Evolutionary conservation across 2,888 invertebrate species (phyloP).

Genomic region (Poecilus cupreus): DNA sequence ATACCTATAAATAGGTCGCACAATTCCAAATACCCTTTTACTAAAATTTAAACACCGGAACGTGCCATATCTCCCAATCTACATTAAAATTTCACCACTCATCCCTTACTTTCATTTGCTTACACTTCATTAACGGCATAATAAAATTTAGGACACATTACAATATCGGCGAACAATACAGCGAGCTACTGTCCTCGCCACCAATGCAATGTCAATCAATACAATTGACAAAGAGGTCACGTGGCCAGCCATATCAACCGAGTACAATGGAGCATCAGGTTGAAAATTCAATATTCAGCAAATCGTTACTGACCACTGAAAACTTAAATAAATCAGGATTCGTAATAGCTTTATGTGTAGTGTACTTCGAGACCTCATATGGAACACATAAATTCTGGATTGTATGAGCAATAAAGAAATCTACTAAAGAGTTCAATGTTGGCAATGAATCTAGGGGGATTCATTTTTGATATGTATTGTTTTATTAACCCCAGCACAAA

Average conservation of each 20-base stretch:
- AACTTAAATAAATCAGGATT: conserved; percentile 28
- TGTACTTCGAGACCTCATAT: conserved; percentile 21
- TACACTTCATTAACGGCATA: conserved; percentile 15
- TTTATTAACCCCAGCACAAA: conserved; percentile 12
- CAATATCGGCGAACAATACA: neutral
- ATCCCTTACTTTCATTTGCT: conserved; percentile 9
- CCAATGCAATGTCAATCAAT: conserved; percentile 17
- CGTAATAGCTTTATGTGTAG: conserved; percentile 13
- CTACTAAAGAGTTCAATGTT: conserved; percentile 32
- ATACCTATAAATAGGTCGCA: neutral
- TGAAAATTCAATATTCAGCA: conserved; percentile 19
- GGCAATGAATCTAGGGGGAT: conserved; percentile 31
- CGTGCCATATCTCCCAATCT: conserved; percentile 11
- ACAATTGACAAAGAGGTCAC: conserved; percentile 7
- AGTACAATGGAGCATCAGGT: neutral
- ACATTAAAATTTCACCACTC: conserved; percentile 6
- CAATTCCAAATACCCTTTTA: neutral
- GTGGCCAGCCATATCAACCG: neutral
- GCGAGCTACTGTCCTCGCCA: neutral
- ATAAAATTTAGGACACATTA: conserved; percentile 9
- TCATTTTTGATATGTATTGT: conserved; percentile 40
- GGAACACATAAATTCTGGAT: conserved; percentile 11
- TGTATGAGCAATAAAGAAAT: conserved; percentile 24
- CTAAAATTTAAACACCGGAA: neutral
- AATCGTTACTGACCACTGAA: conserved; percentile 2